Evolutionary conservation across 1,140 invertebrate genomes (phyloP).

Genomic region (Macrotrachela quadricornifera): DNA sequence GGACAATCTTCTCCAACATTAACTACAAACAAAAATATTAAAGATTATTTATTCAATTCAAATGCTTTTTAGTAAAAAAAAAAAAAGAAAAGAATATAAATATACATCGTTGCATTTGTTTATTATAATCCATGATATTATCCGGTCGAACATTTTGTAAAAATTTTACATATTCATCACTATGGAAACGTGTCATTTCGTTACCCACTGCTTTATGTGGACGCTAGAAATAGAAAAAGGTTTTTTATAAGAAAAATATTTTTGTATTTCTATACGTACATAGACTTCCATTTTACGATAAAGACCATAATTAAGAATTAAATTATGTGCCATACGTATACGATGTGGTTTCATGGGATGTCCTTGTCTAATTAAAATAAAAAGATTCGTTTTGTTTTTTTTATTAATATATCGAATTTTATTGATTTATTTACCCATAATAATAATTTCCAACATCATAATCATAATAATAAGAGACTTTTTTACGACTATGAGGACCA

Average conservation of each 20-base stretch:
- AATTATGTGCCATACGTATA: slow-evolving; percentile 72
- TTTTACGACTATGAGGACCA: neutral
- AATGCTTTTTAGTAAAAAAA: neutral
- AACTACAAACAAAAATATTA: slow-evolving; percentile 8
- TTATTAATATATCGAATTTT: too few species aligned
- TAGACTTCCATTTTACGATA: slow-evolving; percentile 81
- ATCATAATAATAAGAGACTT: slow-evolving; percentile 9
- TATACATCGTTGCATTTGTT: slow-evolving; percentile 81
- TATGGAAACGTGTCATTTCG: slow-evolving; percentile 99
- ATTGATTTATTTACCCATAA: neutral
- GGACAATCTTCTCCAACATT: slow-evolving; percentile 78
- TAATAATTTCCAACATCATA: slow-evolving; percentile 9
- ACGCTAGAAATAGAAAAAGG: slow-evolving; percentile 50
- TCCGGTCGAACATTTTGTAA: slow-evolving; percentile 86
- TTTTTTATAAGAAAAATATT: neutral
- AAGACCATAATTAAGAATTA: slow-evolving; percentile 81
- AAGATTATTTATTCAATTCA: too few species aligned
- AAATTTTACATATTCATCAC: slow-evolving; percentile 96
- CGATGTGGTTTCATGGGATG: slow-evolving; percentile 98
- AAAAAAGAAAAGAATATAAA: neutral
- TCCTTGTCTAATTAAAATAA: slow-evolving; percentile 38
- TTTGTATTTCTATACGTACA: neutral
- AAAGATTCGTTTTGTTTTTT: too few species aligned
- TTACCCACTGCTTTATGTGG: slow-evolving; percentile 96
- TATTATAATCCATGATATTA: slow-evolving; percentile 97